phyloP scores from a whole-genome alignment of 2,797 vertebrate species.

The Brotogeris chrysoptera region DNA sequence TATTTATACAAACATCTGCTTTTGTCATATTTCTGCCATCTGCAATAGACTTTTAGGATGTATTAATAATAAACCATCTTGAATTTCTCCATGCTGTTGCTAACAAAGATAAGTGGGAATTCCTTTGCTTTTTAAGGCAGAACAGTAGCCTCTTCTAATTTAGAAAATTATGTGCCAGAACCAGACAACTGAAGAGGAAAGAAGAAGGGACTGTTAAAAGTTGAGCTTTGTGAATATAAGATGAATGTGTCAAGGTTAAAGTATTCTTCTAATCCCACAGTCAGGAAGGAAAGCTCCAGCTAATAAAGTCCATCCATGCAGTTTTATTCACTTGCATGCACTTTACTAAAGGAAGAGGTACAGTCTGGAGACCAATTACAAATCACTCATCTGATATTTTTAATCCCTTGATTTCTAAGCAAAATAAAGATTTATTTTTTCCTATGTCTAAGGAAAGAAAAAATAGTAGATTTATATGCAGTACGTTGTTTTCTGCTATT shows the following conservation, averaged over 20 bases:
- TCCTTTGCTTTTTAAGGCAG: background rate
- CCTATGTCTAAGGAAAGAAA: background rate
- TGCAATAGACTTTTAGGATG: background rate
- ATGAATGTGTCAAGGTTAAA: conserved; percentile 76
- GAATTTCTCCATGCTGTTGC: background rate
- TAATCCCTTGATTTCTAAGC: conserved; percentile 78
- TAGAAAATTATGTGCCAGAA: conserved; percentile 51
- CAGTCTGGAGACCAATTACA: conserved; percentile 78
- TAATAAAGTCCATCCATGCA: conserved; percentile 68
- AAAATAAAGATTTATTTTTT: conserved; percentile 62
- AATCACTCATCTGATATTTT: conserved; percentile 72
- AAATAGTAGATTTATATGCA: background rate
- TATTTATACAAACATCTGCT: background rate
- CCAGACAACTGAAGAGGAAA: conserved; percentile 59
- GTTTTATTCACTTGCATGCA: conserved; percentile 55
- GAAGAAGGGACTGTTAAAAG: conserved; percentile 19
- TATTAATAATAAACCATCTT: background rate
- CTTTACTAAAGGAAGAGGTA: conserved; percentile 55
- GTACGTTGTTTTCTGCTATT: background rate
- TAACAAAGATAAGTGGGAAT: background rate
- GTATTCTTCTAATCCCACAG: conserved; percentile 70
- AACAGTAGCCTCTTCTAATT: conserved; percentile 38
- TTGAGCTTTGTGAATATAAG: conserved; percentile 53
- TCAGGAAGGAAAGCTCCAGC: conserved; percentile 64
- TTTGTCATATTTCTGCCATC: background rate